Evolutionary conservation across 30 jellyfish, hydroid and myxozoan species (phyloP), one percentile per base, ranked within the genome.

Genomic region (Cassiopea xamachana): DNA sequence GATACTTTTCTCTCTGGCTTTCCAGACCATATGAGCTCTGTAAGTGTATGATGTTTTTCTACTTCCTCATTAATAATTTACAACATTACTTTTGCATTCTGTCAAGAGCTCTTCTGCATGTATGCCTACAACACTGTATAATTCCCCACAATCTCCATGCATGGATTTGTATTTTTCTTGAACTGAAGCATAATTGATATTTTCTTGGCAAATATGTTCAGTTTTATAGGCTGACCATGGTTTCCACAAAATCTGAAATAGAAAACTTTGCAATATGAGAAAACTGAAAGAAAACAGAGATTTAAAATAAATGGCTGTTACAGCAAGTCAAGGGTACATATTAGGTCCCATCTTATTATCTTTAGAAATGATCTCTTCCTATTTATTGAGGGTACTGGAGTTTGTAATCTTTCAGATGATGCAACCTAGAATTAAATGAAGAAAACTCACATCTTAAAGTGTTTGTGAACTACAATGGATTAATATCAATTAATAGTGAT

Each of bases 201-300:
- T 46, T 46, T 39, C 39, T 39, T 82, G 82, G 82, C 90, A 82
- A 39, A 8, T 16, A 67, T 51, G n/a, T 18, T 46, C 70, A 14
- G n/a, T 39, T 47, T 19, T 12, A 82, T 51, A 12, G 58, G 47
- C 7, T 10, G 49, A 8, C 82, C 82, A 46, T 82, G 73, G 68
- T 67, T 69, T 49, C 82, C 90, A 82, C 90, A 82, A 82, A 27
- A 16, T 43, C 90, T 82, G 69, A 64, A 67, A 69, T n/a, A 1
- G 19, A 16, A 1, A 10, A 6, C 12, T 55, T 55, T 55, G 12
- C 12, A 10, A 3, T 10, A 55, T 55, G 12, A 10, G 12, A 55
- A 3, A 55, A 55, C 7, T 55, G 64, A 6, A 55, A 55, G 64
- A 55, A 55, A 55, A 55, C 64, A 55, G 64, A 55, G 64, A 10